A percentile compares a stretch with the other conserved stretches of the same genome.
These are phyloP conservation scores for Danio choprae DNA, from an alignment of 2,797 vertebrate species.

Conservation along the genomic window DNA sequence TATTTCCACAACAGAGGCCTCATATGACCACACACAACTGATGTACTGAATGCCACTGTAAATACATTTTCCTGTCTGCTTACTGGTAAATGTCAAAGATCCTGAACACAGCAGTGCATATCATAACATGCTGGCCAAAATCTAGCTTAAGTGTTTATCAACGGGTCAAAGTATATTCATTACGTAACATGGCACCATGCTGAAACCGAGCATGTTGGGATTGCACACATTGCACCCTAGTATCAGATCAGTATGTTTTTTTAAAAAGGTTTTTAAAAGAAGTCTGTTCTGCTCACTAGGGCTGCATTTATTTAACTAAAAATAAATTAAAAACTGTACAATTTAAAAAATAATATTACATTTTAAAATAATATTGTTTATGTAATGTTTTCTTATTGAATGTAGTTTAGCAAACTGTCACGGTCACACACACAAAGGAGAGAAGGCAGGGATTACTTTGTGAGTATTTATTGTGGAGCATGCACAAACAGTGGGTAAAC, in stretches of 20 bases:
- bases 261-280: no score
- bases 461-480: no score
- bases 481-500: no score
- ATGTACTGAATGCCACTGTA: conserved; percentile 9
- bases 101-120: conserved; percentile 15
- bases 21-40: conserved; percentile 12
- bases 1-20: conserved; percentile 34
- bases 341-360: no score
- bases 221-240: conserved; percentile 52
- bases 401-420: no score
- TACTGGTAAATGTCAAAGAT: conserved; percentile 23
- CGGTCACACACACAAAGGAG: no score
- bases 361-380: no score
- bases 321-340: no score
- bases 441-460: no score
- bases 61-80: conserved; percentile 27
- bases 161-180: conserved; percentile 62
- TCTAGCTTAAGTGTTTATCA: conserved; percentile 59
- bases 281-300: no score
- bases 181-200: conserved; percentile 57
- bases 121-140: conserved; percentile 27
- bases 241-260: background rate
- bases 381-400: no score
- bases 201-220: conserved; percentile 20
- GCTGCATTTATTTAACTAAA: no score